phyloP scores from a whole-genome alignment of 2,113 vertebrate species.

The Pterocles gutturalis region DNA sequence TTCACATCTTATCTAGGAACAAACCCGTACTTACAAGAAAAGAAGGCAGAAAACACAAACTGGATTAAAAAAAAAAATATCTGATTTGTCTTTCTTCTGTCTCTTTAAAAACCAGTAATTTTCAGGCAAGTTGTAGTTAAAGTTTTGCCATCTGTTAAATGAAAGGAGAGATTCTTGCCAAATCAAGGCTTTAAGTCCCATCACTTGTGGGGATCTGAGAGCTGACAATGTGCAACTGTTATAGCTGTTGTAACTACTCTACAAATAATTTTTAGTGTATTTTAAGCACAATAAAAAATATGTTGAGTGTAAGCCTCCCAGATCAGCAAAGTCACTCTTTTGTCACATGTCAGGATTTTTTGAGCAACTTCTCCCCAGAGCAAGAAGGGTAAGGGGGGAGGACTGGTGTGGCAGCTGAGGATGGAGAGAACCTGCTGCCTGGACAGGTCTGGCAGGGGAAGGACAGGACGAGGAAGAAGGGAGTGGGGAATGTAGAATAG shows the following conservation, averaged over 20 bases:
- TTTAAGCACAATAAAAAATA: neutral
- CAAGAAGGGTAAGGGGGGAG: rapidly evolving
- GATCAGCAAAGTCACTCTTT: neutral
- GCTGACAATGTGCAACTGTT: neutral
- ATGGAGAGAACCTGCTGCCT: neutral
- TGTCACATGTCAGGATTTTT: neutral
- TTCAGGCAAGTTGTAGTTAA: neutral
- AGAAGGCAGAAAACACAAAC: neutral
- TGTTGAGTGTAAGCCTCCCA: neutral
- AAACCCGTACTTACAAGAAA: neutral
- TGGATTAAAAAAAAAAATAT: neutral
- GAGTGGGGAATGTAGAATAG: neutral
- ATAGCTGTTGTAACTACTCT: neutral
- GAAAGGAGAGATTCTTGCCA: neutral
- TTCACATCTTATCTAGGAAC: neutral
- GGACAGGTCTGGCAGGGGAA: neutral
- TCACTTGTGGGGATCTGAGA: neutral
- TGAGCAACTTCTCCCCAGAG: neutral
- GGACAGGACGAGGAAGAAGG: neutral
- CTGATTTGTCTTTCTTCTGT: neutral
- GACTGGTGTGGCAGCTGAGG: neutral
- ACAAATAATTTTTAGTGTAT: neutral
- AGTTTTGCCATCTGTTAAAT: constrained; percentile 15
- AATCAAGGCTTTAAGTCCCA: neutral
- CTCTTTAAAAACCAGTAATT: neutral